A percentile compares a stretch with the other conserved stretches of the same genome.
Conservation (phyloP, 64 coral and sea anemone species). For the Stylophora pistillata region DNA sequence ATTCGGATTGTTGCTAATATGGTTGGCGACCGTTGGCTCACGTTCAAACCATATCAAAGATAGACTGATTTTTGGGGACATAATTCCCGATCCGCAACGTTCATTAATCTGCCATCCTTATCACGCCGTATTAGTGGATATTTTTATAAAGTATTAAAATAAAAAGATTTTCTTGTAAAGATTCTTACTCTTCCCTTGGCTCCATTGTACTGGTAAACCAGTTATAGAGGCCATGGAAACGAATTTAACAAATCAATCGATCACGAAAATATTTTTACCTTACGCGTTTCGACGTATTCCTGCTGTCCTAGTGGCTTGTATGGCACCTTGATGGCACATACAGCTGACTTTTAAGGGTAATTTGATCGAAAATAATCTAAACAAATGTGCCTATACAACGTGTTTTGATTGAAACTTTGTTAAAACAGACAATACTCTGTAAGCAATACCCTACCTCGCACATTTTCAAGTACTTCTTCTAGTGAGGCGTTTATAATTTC, state of each 20-base stretch:
- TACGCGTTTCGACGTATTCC: not conserved
- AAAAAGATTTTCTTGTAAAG: not conserved
- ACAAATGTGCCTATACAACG: not conserved
- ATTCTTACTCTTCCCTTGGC: not conserved
- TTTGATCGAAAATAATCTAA: constrained; percentile 1
- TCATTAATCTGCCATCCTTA: constrained; percentile 6
- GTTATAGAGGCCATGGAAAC: not conserved
- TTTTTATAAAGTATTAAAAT: constrained; percentile 7
- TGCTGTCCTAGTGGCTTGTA: too few species aligned
- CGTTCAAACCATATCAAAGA: too few species aligned
- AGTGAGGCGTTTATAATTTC: not conserved
- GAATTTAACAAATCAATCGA: not conserved
- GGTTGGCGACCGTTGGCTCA: too few species aligned
- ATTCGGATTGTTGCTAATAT: too few species aligned
- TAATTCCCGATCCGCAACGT: not conserved
- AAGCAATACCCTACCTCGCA: not conserved
- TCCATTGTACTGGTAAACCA: not conserved
- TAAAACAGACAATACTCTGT: not conserved
- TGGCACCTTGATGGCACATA: not conserved
- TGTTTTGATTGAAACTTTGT: constrained; percentile 5
- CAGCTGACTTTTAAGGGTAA: not conserved
- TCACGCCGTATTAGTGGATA: not conserved
- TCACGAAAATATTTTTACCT: not conserved
- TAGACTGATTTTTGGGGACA: not conserved
- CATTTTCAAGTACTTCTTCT: not conserved